phyloP scores from a whole-genome alignment of 2,888 invertebrate species.

The Alviniconcha strummeri region DNA sequence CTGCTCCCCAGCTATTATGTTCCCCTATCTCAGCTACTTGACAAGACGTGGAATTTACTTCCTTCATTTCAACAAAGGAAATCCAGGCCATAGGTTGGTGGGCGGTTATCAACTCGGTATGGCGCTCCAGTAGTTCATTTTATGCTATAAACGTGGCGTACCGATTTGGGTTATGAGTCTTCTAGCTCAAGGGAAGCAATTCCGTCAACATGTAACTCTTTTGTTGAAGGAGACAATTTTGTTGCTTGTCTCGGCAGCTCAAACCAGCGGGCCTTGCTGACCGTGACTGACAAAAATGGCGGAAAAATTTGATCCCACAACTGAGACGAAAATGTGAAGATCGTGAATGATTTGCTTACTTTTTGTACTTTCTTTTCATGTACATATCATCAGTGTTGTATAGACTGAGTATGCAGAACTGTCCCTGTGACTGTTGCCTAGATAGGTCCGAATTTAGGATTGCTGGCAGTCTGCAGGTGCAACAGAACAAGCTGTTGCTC shows the following conservation, averaged over 20 bases:
- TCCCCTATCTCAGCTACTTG: neutral
- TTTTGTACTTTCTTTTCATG: too few species aligned
- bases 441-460: too few species aligned
- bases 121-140: neutral
- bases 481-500: too few species aligned
- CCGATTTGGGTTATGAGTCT: neutral
- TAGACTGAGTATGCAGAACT: too few species aligned
- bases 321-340: neutral
- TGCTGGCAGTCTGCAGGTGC: too few species aligned
- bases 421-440: too few species aligned
- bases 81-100: neutral
- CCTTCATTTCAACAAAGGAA: neutral
- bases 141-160: neutral
- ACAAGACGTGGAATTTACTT: neutral
- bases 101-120: neutral
- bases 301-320: neutral
- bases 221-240: too few species aligned
- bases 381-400: too few species aligned
- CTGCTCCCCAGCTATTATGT: neutral
- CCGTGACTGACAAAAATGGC: neutral
- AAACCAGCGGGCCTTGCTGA: too few species aligned
- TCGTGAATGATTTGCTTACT: too few species aligned
- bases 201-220: neutral
- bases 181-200: neutral
- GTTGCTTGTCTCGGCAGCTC: neutral